Base-by-base conservation (phyloP, 92 coral and sea anemone species). In the Palythoa grandiflora region DNA sequence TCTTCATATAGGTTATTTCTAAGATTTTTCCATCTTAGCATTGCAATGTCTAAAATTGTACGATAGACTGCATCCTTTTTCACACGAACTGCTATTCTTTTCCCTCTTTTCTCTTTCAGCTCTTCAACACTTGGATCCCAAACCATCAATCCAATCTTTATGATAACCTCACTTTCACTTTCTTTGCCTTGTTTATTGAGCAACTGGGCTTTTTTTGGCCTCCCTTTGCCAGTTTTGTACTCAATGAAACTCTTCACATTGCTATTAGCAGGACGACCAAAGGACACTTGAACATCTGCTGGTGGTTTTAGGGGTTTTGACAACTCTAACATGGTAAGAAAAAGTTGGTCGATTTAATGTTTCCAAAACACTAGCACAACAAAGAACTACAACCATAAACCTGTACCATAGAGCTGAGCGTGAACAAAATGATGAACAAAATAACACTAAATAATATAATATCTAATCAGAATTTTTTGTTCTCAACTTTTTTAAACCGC, bases 1-100 rank as follows among this genome's bases (percentile, higher is more conserved):
- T 51, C 40, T 50, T 76, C 80, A 52, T 48, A 76, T 76, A 76
- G 35, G 36, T 76, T 76, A 51, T 17, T 76, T 1, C 63, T 36
- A 76, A 48, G 35, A 50, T 76, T 35, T 57, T 3, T 50, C 80
- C 47, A 76, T 57, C 15, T 76, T 59, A 15, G n/a, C 66, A 59
- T 59, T 59, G 66, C 66, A 15, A 59, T 15, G 2, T 59, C 66
- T 59, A 59, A 59, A 59, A 59, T 59, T 59, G 66, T 59, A 12
- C 20, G 66, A 59, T 59, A 59, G 66, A 59, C n/a, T 59, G 66
- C 66, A 59, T 59, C 16, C 66, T 59, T 37, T 59, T 59, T 59
- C 66, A 59, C 66, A 59, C 66, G 66, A 59, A 59, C 20, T 59
- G 66, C 66, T 11, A 59, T 59, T 59, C 17, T 59, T 59, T 59